Conservation (phyloP, 2,888 invertebrate species). For the Drosophila mettleri region DNA sequence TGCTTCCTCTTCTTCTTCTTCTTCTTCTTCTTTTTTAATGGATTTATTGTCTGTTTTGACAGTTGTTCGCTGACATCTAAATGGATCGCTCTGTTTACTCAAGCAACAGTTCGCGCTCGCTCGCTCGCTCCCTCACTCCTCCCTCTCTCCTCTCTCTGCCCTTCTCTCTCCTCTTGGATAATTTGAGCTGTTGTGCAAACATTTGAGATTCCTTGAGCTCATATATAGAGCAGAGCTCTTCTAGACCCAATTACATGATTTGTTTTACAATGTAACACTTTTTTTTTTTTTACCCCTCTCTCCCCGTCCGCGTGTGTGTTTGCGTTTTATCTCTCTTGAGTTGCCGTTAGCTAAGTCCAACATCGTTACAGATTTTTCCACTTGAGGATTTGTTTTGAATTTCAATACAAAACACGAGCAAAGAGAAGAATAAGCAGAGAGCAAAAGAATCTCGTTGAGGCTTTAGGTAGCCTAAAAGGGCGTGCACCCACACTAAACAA, state of each 20-base stretch:
- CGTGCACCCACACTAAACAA: conserved; percentile 39
- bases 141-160: neutral
- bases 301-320: neutral
- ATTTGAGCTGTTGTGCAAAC: conserved; percentile 21
- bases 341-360: conserved; percentile 29
- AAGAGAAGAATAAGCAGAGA: neutral
- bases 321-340: conserved; percentile 10
- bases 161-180: conserved; percentile 12
- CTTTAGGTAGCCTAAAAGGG: conserved; percentile 27
- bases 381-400: conserved; percentile 62
- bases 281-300: neutral
- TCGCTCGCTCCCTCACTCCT: too few relatives aligned
- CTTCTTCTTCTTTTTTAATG: conserved; percentile 1
- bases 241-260: conserved; percentile 33
- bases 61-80: conserved; percentile 7
- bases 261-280: conserved; percentile 42
- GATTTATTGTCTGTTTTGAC: conserved; percentile 15
- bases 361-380: conserved; percentile 52
- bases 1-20: neutral
- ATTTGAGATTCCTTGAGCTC: conserved; percentile 19
- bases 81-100: conserved; percentile 22
- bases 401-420: conserved; percentile 51
- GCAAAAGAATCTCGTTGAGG: conserved; percentile 6
- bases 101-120: conserved; percentile 6
- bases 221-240: conserved; percentile 2